Percentiles rank a stretch among this genome's conserved stretches.
These are phyloP conservation scores for Folsomia manolachei DNA, from an alignment of 2,888 invertebrate genomes.

Conservation along the genomic window DNA sequence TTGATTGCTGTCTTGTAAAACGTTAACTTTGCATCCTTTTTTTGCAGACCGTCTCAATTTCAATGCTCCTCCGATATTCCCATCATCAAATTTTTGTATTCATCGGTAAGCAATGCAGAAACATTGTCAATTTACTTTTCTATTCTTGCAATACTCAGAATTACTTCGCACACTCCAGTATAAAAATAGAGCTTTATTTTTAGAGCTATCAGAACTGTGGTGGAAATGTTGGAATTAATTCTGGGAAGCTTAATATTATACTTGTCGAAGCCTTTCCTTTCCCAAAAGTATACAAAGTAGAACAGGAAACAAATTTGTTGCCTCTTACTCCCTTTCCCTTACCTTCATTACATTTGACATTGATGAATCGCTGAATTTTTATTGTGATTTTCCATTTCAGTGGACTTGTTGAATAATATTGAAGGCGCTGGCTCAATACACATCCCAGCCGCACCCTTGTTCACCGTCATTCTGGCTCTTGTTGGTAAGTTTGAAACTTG, in stretches of 20 bases:
- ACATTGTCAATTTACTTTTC: too few species aligned
- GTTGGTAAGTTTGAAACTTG: conserved; percentile 78
- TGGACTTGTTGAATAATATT: conserved; percentile 95
- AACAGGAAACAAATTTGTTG: conserved; percentile 9
- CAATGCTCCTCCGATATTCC: conserved; percentile 95
- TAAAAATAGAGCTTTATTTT: too few species aligned
- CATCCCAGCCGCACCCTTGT: conserved; percentile 91
- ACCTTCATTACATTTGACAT: conserved; percentile 11
- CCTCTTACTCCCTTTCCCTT: neutral
- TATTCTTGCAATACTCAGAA: too few species aligned
- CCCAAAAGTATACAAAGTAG: too few species aligned
- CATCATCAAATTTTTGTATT: conserved; percentile 99
- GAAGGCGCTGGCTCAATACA: conserved; percentile 65
- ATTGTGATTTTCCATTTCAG: conserved; percentile 62
- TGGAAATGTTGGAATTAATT: too few species aligned
- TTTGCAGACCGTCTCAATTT: conserved; percentile 95
- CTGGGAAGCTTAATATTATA: too few species aligned
- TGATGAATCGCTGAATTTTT: conserved; percentile 17
- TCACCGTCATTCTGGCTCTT: conserved; percentile 95
- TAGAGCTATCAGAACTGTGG: too few species aligned
- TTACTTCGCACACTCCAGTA: too few species aligned
- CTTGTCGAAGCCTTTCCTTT: too few species aligned
- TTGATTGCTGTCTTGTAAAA: neutral
- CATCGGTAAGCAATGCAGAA: conserved; percentile 88
- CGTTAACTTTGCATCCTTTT: conserved; percentile 46